Evolutionary conservation across 2,797 vertebrate species (phyloP).

Genomic region (Labroides dimidiatus): DNA sequence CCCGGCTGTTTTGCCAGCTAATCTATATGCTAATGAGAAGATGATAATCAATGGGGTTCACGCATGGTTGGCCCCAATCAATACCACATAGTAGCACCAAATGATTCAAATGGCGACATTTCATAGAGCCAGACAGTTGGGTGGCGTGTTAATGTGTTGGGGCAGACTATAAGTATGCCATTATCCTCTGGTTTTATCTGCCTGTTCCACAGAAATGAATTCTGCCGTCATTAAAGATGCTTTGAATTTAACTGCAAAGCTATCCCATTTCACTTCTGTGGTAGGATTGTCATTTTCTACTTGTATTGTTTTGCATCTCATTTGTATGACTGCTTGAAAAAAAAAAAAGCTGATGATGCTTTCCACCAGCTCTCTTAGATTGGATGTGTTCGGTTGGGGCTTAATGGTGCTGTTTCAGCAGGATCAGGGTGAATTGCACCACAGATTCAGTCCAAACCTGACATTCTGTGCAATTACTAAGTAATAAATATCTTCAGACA

Average conservation of each 20-base stretch:
- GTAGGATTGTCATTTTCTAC: slow-evolving; percentile 22
- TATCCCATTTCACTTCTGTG: slow-evolving; percentile 52
- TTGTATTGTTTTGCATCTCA: slow-evolving; percentile 46
- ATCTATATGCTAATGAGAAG: slow-evolving; percentile 89
- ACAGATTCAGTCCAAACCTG: slow-evolving; percentile 3
- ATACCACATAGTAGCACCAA: slow-evolving; percentile 76
- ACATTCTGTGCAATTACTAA: neutral
- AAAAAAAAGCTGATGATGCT: slow-evolving; percentile 13
- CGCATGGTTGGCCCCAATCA: slow-evolving; percentile 82
- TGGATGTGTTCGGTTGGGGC: neutral
- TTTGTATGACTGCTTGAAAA: slow-evolving; percentile 26
- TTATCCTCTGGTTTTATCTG: slow-evolving; percentile 70
- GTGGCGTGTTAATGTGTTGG: slow-evolving; percentile 69
- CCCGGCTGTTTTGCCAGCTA: slow-evolving; percentile 75
- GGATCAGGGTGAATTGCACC: neutral
- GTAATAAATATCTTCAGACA: neutral
- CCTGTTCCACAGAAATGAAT: slow-evolving; percentile 59
- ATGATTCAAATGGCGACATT: slow-evolving; percentile 76
- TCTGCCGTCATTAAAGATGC: slow-evolving; percentile 42
- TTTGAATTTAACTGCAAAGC: slow-evolving; percentile 45
- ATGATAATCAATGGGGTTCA: slow-evolving; percentile 85
- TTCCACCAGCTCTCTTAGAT: neutral
- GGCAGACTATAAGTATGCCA: slow-evolving; percentile 70
- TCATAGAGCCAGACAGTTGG: slow-evolving; percentile 66
- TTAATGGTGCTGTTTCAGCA: neutral